These are phyloP conservation scores for Diabrotica virgifera DNA, from an alignment of 1,140 invertebrate genomes.

Conservation along the genomic window DNA sequence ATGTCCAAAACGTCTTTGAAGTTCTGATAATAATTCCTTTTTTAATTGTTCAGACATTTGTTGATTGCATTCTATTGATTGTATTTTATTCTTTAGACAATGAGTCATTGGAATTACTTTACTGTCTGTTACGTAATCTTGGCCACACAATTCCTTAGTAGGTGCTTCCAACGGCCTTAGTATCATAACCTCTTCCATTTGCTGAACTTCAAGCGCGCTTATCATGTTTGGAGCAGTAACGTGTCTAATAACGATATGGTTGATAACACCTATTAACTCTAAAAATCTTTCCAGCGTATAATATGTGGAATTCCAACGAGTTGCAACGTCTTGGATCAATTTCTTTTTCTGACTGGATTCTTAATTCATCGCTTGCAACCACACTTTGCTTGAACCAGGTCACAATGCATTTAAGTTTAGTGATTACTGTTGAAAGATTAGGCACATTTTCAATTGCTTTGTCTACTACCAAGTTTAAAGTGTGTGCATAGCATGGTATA, in stretches of 20 bases:
- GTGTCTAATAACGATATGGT: neutral
- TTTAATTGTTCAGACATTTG: neutral
- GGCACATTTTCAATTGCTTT: neutral
- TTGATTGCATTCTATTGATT: neutral
- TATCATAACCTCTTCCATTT: neutral
- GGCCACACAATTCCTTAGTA: neutral
- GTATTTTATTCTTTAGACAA: neutral
- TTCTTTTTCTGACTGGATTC: neutral
- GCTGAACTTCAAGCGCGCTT: neutral
- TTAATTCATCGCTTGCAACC: neutral
- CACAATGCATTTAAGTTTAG: neutral
- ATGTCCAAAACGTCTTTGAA: neutral
- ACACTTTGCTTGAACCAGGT: neutral
- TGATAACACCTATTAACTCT: neutral
- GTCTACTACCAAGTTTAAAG: conserved; percentile 17
- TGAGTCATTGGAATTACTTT: neutral
- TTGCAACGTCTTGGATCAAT: neutral
- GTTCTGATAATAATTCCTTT: neutral
- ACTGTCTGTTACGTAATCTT: neutral
- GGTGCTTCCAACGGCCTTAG: neutral
- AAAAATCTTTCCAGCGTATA: neutral
- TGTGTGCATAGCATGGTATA: conserved; percentile 23
- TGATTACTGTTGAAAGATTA: neutral
- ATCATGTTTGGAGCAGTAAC: neutral
- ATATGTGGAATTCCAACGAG: neutral